Evolutionary conservation across 23 tunicate species (phyloP).

Genomic region (Trididemnum nubilum): DNA sequence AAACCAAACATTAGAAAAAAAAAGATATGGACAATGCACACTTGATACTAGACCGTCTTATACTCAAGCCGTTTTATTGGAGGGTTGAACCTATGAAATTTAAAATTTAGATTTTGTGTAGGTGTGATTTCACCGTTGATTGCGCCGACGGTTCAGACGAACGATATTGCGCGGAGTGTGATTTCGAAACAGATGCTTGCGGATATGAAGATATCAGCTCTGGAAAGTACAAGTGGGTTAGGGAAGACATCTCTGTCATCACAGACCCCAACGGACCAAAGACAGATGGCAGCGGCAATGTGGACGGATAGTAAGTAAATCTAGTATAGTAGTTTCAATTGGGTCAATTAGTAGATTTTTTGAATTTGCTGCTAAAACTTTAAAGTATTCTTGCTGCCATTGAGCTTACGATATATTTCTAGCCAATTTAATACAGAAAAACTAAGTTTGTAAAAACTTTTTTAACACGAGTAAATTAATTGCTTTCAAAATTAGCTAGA

Average conservation of each 20-base stretch:
- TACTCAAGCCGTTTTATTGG: too few relatives aligned
- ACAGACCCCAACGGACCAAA: slow-evolving; percentile 76
- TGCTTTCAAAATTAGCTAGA: too few relatives aligned
- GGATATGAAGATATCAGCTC: slow-evolving; percentile 86
- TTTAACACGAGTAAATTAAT: too few relatives aligned
- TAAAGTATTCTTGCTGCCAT: not conserved
- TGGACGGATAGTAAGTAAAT: slow-evolving; percentile 70
- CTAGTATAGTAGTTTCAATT: too few relatives aligned
- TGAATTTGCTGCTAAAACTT: too few relatives aligned
- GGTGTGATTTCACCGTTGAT: slow-evolving; percentile 76
- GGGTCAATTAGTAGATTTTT: not conserved
- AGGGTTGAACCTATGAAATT: too few relatives aligned
- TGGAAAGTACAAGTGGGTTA: slow-evolving; percentile 74
- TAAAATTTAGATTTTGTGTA: too few relatives aligned
- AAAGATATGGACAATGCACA: too few relatives aligned
- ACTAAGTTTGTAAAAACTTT: too few relatives aligned
- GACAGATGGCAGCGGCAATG: slow-evolving; percentile 72
- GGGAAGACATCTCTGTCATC: slow-evolving; percentile 64
- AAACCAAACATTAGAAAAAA: too few relatives aligned
- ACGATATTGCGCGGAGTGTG: slow-evolving; percentile 69
- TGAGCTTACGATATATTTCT: not conserved
- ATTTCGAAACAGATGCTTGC: slow-evolving; percentile 66
- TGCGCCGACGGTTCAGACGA: slow-evolving; percentile 87
- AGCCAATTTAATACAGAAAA: too few relatives aligned
- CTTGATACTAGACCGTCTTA: too few relatives aligned